Base-by-base conservation (phyloP, 2,113 vertebrate species). In the Etheostoma spectabile region DNA sequence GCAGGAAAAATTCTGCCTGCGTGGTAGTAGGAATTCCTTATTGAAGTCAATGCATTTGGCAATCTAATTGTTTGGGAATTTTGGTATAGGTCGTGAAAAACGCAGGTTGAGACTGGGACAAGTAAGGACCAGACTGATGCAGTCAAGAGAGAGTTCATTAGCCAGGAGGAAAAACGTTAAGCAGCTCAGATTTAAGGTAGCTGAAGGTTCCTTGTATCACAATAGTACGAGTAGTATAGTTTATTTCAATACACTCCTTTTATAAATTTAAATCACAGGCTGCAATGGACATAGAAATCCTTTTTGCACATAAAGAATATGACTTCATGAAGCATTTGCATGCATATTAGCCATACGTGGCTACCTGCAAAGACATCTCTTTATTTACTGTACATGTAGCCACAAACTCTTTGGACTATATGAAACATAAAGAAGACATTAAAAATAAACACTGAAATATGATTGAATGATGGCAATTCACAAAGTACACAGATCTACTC, bases 31-130 rank as follows among this genome's bases (percentile, higher is more conserved):
- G 8, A 46, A 59, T 46, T 74, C 63, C 22, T 60, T 8, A 52
- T 0, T 61, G 51, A 76, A 82, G 65, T 85, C n/a, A 68, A 71
- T 83, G 48, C 33, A 59, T 68, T 61, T 8, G 24, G 30, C 30
- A 6, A 6, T 27, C 68, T 71, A n/a, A 14, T 80, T 21, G 46
- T 55, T 42, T 7, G 52, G 22, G 22, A 19, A 66, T 82, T 72
- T 80, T 68, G 4, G 19, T 49, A 16, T 18, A 7, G 38, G 33
- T 18, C 14, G 57, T 35, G 16, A 42, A 70, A 24, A 51, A 45
- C 38, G 14, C 21, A 27, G 33, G 19, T 53, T 59, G 22, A 75
- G 14, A 60, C 10, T 52, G 33, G 24, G 5, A 21, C 15, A 12
- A 69, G 38, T 3, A 53, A 38, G 3, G 11, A 56, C 5, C 33